These are phyloP conservation scores for Actinia tenebrosa DNA, from an alignment of 64 coral and sea anemone species.

Conservation along the genomic window DNA sequence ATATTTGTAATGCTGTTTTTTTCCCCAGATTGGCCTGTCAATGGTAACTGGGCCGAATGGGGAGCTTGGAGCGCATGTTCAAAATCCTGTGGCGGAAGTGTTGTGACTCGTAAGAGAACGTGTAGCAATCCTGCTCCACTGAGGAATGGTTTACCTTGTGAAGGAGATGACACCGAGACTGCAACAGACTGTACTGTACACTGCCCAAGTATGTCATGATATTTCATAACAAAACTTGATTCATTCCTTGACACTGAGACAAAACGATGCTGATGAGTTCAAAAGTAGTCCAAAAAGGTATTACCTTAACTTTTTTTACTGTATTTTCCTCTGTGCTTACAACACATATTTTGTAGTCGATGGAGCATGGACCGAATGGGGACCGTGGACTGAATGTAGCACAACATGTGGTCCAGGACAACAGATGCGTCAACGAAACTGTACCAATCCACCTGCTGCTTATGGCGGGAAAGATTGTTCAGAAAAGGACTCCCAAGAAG, in stretches of 20 bases:
- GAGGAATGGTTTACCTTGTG: conserved; percentile 30
- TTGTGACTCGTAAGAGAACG: conserved; percentile 28
- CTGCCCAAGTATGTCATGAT: conserved; percentile 16
- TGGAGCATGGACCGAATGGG: conserved; percentile 18
- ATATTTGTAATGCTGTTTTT: neutral
- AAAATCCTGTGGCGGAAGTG: conserved; percentile 35
- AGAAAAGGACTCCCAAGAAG: neutral
- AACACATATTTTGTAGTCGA: neutral
- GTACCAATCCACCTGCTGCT: conserved; percentile 1
- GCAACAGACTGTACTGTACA: conserved; percentile 8
- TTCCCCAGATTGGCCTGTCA: conserved; percentile 26
- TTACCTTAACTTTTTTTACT: no score
- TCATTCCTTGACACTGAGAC: no score
- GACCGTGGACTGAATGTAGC: conserved; percentile 7
- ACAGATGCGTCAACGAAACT: conserved; percentile 16
- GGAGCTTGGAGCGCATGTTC: conserved; percentile 40
- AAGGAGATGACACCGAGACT: neutral
- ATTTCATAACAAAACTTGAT: neutral
- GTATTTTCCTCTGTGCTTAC: no score
- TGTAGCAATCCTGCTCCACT: conserved; percentile 48
- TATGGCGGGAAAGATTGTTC: conserved; percentile 19
- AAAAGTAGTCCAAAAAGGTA: no score
- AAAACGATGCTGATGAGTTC: no score
- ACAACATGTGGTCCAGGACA: conserved; percentile 32
- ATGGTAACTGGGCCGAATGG: conserved; percentile 36